Conservation (phyloP, 1,140 invertebrate genomes). For the Aphaenogaster floridana region DNA sequence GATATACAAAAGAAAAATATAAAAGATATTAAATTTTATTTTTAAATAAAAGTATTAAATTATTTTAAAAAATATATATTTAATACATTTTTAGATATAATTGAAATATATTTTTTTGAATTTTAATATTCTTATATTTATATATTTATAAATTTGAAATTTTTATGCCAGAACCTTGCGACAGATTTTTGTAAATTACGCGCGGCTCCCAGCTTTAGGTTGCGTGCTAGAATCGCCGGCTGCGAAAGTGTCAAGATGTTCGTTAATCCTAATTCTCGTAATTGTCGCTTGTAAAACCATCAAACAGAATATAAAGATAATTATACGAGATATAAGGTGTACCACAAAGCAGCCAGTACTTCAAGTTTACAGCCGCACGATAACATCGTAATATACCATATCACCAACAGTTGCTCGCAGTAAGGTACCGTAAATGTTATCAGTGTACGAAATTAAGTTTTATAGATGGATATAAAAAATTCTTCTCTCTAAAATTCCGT, state of each 20-base stretch:
- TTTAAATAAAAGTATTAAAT: too few relatives aligned
- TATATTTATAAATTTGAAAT: too few relatives aligned
- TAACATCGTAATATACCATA: neutral
- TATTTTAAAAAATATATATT: too few relatives aligned
- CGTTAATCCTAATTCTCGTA: neutral
- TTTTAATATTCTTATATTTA: too few relatives aligned
- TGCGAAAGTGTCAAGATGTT: neutral
- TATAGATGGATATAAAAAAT: neutral
- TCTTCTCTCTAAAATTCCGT: neutral
- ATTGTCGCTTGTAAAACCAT: neutral
- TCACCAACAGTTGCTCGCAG: neutral
- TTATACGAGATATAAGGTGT: neutral
- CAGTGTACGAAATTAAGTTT: neutral
- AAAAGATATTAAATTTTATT: too few relatives aligned
- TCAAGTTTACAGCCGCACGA: neutral
- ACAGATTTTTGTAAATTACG: too few relatives aligned
- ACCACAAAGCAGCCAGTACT: neutral
- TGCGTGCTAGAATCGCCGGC: too few relatives aligned
- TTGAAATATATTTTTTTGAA: too few relatives aligned
- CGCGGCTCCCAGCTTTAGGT: too few relatives aligned
- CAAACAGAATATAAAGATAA: constrained; percentile 13
- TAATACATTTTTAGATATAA: too few relatives aligned
- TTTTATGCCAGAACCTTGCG: too few relatives aligned
- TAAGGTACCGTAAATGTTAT: neutral
- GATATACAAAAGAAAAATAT: too few relatives aligned